Evolutionary conservation across 2,113 vertebrate genomes (phyloP).

Genomic region (Sinocyclocheilus grahami): DNA sequence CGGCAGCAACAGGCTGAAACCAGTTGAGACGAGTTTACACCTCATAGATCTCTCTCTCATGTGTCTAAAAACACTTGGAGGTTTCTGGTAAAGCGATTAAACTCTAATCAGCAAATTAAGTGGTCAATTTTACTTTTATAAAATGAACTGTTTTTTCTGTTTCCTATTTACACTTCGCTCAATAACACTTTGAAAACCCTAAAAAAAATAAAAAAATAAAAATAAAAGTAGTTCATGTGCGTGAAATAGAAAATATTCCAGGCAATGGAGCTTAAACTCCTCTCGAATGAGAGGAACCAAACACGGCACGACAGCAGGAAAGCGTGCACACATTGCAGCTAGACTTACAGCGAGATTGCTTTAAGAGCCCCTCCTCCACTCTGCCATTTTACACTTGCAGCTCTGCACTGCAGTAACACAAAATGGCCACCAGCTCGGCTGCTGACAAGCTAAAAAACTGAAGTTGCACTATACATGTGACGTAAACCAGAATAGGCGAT

Average conservation of each 20-base stretch:
- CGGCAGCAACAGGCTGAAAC: slow-evolving; percentile 40
- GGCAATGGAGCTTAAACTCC: background rate
- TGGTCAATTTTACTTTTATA: background rate
- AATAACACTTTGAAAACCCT: background rate
- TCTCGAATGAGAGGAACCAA: background rate
- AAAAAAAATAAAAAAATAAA: no score
- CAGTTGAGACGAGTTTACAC: slow-evolving; percentile 38
- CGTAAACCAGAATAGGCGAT: background rate
- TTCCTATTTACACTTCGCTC: background rate
- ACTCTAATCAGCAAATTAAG: background rate
- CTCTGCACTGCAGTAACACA: slow-evolving; percentile 49
- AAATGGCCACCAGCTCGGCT: slow-evolving; percentile 58
- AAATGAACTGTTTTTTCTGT: background rate
- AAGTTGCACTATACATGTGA: slow-evolving; percentile 23
- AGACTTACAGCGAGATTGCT: slow-evolving; percentile 5
- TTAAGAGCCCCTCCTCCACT: slow-evolving; percentile 26
- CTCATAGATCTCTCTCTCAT: background rate
- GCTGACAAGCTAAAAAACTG: slow-evolving; percentile 25
- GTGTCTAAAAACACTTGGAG: background rate
- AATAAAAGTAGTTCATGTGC: background rate
- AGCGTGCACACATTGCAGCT: background rate
- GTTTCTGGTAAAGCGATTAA: background rate
- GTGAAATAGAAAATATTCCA: slow-evolving; percentile 9
- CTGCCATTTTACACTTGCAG: slow-evolving; percentile 37
- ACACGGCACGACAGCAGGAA: background rate